These are phyloP conservation scores for Arizona elegans DNA, from an alignment of 2,113 vertebrate species.

Conservation along the genomic window DNA sequence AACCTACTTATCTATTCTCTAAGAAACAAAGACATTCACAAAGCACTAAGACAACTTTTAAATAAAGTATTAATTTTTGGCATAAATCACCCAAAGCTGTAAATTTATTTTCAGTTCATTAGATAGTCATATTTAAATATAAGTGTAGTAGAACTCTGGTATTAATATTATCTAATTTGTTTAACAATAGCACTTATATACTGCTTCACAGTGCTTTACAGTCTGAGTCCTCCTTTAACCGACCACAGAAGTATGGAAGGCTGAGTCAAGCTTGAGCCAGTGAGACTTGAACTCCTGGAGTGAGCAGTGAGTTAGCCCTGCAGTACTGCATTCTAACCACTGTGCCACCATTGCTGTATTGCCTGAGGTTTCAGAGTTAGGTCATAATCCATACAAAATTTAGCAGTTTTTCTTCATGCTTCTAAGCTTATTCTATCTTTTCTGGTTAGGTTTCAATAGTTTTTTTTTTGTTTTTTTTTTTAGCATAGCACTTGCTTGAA, in stretches of 20 bases:
- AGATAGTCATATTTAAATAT: not conserved
- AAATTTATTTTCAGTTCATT: not conserved
- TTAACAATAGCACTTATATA: not conserved
- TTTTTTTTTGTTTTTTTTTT: not conserved
- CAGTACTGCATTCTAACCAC: too few species aligned
- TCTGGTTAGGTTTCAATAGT: not conserved
- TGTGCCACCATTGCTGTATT: not conserved
- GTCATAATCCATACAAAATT: not conserved
- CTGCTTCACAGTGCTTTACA: too few species aligned
- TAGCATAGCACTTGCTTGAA: not conserved
- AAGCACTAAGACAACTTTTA: not conserved
- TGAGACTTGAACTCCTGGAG: too few species aligned
- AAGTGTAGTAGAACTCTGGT: too few species aligned
- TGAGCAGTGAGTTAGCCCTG: too few species aligned
- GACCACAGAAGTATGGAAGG: too few species aligned
- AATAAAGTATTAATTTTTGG: not conserved
- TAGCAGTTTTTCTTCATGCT: not conserved
- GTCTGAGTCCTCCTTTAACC: too few species aligned
- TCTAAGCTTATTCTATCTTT: not conserved
- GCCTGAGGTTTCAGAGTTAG: not conserved
- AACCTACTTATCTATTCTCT: not conserved
- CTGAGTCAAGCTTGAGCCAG: too few species aligned
- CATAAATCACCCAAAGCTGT: not conserved
- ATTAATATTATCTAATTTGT: not conserved
- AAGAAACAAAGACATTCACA: not conserved